Percentiles rank a stretch among this genome's conserved stretches.
Conservation (phyloP, 2,888 invertebrate species). For the Agrypnus murinus region DNA sequence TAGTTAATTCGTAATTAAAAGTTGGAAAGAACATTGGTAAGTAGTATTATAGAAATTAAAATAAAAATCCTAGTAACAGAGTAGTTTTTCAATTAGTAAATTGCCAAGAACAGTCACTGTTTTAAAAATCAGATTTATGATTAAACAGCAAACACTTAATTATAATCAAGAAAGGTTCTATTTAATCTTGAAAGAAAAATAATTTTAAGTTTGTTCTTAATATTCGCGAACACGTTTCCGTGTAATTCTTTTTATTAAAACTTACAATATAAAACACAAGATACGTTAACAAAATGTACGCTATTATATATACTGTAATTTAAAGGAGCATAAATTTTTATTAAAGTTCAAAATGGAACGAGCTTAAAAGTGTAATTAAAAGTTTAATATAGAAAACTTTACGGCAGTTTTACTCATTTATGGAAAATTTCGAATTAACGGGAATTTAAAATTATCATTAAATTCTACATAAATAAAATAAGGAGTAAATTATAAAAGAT, state of each 20-base stretch:
- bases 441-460: conserved; percentile 13
- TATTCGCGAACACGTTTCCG: conserved; percentile 13
- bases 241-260: conserved; percentile 18
- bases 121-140: too few relatives aligned
- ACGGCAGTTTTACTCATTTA: conserved; percentile 12
- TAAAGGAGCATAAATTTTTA: conserved; percentile 24
- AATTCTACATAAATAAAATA: conserved; percentile 15
- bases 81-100: too few relatives aligned
- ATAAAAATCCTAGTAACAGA: too few relatives aligned
- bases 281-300: conserved; percentile 11
- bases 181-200: background rate
- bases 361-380: conserved; percentile 29
- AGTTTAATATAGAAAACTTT: conserved; percentile 26
- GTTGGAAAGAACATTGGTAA: too few relatives aligned
- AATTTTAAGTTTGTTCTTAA: conserved; percentile 6
- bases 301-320: conserved; percentile 20
- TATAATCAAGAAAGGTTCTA: background rate
- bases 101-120: too few relatives aligned
- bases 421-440: conserved; percentile 16
- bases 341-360: conserved; percentile 19
- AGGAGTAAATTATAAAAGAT: conserved; percentile 11
- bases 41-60: too few relatives aligned
- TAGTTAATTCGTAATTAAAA: too few relatives aligned
- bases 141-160: too few relatives aligned
- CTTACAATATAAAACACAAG: conserved; percentile 1